These are phyloP conservation scores for Addax nasomaculatus DNA, from an alignment of 2,113 vertebrate species.

Conservation along the genomic window DNA sequence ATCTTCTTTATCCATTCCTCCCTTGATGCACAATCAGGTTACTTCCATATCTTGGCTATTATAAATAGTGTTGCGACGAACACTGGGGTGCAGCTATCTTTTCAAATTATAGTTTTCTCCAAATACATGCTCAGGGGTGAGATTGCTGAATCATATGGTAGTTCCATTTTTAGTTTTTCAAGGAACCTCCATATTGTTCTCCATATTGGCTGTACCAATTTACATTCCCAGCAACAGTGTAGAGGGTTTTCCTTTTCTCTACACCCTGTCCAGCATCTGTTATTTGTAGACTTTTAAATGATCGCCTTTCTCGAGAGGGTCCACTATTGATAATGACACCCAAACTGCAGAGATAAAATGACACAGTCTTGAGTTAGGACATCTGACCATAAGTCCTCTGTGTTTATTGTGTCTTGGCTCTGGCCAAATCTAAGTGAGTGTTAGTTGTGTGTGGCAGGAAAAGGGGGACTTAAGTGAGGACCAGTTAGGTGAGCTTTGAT, in stretches of 20 bases:
- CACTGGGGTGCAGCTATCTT: background rate
- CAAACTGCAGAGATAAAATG: background rate
- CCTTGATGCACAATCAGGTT: background rate
- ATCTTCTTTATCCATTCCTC: background rate
- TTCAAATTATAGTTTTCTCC: background rate
- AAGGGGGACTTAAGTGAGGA: background rate
- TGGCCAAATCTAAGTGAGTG: background rate
- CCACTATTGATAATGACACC: background rate
- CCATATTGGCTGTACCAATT: background rate
- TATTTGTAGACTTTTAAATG: background rate
- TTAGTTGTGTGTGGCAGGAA: background rate
- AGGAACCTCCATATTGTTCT: background rate
- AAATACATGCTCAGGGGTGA: background rate
- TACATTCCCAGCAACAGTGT: background rate
- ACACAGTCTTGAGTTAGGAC: background rate
- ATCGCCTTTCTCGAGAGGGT: accelerated
- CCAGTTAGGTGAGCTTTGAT: background rate
- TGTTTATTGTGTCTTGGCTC: background rate
- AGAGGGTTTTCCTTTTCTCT: background rate
- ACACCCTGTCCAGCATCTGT: background rate
- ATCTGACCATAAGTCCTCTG: background rate
- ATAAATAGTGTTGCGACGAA: background rate
- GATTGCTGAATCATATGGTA: background rate
- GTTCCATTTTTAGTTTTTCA: background rate
- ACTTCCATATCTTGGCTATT: background rate